phyloP scores from a whole-genome alignment of 37 sponge, comb jelly and placozoan species.

The Spongilla lacustris region DNA sequence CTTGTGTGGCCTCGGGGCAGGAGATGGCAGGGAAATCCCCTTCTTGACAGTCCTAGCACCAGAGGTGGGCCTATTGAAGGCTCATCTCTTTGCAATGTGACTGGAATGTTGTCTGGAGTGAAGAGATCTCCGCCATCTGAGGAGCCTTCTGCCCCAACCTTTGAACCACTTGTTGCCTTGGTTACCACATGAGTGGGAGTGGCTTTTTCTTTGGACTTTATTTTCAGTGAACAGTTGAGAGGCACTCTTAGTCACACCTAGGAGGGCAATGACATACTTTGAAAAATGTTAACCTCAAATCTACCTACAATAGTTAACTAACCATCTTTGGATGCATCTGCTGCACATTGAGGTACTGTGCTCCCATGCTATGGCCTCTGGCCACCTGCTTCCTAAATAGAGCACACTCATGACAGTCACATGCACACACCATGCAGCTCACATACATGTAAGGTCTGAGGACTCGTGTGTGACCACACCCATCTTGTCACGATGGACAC shows the following conservation, averaged over 20 bases:
- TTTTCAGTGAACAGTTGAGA: conserved; percentile 4
- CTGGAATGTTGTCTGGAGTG: not conserved
- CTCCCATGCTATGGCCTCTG: conserved; percentile 39
- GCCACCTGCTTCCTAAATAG: conserved; percentile 46
- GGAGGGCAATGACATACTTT: no score
- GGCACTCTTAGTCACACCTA: not conserved
- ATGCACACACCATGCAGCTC: not conserved
- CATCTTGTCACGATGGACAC: not conserved
- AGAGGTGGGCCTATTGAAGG: no score
- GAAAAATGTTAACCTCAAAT: no score
- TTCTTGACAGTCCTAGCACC: not conserved
- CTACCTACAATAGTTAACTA: not conserved
- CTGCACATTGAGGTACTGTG: conserved; percentile 24
- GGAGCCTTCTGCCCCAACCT: not conserved
- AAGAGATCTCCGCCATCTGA: not conserved
- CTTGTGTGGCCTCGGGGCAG: not conserved
- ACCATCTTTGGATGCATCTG: not conserved
- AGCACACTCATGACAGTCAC: not conserved
- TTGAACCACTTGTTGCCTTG: not conserved
- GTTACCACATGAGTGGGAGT: not conserved
- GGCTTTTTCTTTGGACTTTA: not conserved
- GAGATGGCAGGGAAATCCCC: not conserved
- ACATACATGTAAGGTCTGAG: conserved; percentile 46
- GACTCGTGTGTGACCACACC: conserved; percentile 28
- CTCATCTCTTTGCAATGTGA: not conserved